phyloP scores from a whole-genome alignment of 2,797 vertebrate species.

The Rhynchotus rufescens region DNA sequence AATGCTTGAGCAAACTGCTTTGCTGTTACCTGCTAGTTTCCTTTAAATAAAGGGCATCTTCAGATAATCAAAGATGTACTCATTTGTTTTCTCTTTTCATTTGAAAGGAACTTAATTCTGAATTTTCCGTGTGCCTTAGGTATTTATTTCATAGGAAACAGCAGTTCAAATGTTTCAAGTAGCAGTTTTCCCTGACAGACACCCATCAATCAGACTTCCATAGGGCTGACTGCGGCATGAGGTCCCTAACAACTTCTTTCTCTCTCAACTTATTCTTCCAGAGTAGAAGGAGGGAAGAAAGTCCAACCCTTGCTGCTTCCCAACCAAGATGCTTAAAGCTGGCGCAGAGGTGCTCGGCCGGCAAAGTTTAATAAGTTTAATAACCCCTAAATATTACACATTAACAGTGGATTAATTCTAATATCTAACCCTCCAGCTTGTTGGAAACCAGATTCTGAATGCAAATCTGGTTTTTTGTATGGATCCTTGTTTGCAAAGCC shows the following conservation, averaged over 20 bases:
- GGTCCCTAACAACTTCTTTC: background rate
- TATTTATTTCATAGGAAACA: background rate
- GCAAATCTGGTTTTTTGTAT: background rate
- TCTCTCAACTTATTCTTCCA: background rate
- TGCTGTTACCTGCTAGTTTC: background rate
- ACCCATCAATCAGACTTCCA: background rate
- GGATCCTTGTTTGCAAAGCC: background rate
- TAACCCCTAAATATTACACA: background rate
- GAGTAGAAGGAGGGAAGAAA: background rate
- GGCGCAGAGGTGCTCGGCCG: background rate
- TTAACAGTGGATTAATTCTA: background rate
- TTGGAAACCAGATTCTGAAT: background rate
- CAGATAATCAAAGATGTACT: conserved; percentile 18
- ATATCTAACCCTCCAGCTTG: background rate
- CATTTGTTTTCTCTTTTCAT: conserved; percentile 22
- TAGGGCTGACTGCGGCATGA: background rate
- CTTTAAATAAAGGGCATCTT: conserved; percentile 45
- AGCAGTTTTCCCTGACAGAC: background rate
- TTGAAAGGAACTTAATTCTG: conserved; percentile 31
- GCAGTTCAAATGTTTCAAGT: background rate
- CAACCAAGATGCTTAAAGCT: background rate
- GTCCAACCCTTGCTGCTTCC: background rate
- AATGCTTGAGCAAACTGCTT: background rate
- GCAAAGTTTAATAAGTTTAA: too few species aligned
- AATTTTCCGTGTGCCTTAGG: background rate